Evolutionary conservation across 2,888 invertebrate species (phyloP).

Genomic region (Eueremaeus valkanovi): DNA sequence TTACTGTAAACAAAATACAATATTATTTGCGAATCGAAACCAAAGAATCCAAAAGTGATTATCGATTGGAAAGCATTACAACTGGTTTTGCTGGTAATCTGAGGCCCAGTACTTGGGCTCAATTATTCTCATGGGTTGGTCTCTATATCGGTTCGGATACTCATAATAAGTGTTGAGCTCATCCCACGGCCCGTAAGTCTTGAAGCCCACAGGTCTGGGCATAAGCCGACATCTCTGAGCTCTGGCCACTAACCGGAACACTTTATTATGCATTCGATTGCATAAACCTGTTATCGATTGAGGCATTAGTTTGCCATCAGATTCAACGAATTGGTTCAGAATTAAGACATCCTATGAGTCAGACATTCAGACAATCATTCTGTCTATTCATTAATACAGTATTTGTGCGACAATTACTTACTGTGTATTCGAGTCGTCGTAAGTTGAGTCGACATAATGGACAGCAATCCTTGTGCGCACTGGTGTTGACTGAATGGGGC

Average conservation of each 20-base stretch:
- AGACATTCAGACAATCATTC: constrained; percentile 15
- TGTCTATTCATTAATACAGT: background rate
- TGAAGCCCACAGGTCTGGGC: constrained; percentile 38
- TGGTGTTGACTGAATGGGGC: constrained; percentile 20
- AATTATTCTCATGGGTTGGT: constrained; percentile 41
- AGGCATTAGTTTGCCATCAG: constrained; percentile 52
- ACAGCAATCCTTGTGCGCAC: constrained; percentile 42
- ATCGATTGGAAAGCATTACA: no score
- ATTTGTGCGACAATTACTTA: constrained; percentile 33
- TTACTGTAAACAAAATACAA: no score
- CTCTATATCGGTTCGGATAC: constrained; percentile 25
- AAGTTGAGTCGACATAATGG: constrained; percentile 46
- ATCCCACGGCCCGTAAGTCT: constrained; percentile 40
- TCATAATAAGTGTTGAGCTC: constrained; percentile 41
- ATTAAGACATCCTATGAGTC: constrained; percentile 53
- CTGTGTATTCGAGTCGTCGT: constrained; percentile 44
- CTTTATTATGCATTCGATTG: constrained; percentile 44
- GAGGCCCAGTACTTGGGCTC: constrained; percentile 39
- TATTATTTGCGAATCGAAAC: no score
- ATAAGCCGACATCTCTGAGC: constrained; percentile 45
- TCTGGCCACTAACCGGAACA: constrained; percentile 45
- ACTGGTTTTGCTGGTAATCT: background rate
- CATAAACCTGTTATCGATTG: constrained; percentile 51
- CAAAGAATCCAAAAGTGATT: no score
- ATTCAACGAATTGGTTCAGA: constrained; percentile 52